Percentiles rank a stretch among this genome's conserved stretches.
These are phyloP conservation scores for Pseudomyrmex cubaensis DNA, from an alignment of 1,140 invertebrate species.

Conservation along the genomic window DNA sequence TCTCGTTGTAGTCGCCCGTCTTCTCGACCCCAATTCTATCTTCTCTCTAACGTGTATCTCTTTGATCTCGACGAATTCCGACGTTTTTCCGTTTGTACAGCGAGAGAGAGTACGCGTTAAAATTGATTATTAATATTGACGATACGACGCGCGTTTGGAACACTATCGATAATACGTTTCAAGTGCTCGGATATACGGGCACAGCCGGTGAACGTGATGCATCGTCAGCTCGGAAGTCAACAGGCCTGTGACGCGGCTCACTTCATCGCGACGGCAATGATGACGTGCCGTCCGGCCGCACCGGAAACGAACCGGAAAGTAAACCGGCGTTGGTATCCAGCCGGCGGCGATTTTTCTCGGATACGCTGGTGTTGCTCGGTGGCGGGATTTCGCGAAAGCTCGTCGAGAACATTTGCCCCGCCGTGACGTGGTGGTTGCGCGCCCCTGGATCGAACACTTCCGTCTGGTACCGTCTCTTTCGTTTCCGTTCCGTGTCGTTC, in stretches of 20 bases:
- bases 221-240: conserved; percentile 59
- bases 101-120: not conserved
- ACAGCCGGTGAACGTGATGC: conserved; percentile 70
- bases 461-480: conserved; percentile 1
- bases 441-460: not conserved
- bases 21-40: conserved; percentile 3
- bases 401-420: conserved; percentile 69
- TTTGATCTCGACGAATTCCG: not conserved
- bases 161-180: conserved; percentile 78
- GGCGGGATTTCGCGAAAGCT: conserved; percentile 64
- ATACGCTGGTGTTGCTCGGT: conserved; percentile 54
- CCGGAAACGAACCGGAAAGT: not conserved
- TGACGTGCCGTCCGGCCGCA: not conserved
- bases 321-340: conserved; percentile 29
- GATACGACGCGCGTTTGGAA: conserved; percentile 61
- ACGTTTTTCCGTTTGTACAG: not conserved
- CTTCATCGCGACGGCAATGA: conserved; percentile 38
- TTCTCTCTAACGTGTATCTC: conserved; percentile 32
- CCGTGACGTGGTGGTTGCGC: conserved; percentile 45
- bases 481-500: not conserved
- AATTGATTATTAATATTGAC: not conserved
- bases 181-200: conserved; percentile 41
- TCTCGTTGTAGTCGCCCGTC: too few relatives aligned
- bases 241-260: not conserved
- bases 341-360: conserved; percentile 39